Evolutionary conservation across 2,113 vertebrate genomes (phyloP).

Genomic region (Eulemur macaco): DNA sequence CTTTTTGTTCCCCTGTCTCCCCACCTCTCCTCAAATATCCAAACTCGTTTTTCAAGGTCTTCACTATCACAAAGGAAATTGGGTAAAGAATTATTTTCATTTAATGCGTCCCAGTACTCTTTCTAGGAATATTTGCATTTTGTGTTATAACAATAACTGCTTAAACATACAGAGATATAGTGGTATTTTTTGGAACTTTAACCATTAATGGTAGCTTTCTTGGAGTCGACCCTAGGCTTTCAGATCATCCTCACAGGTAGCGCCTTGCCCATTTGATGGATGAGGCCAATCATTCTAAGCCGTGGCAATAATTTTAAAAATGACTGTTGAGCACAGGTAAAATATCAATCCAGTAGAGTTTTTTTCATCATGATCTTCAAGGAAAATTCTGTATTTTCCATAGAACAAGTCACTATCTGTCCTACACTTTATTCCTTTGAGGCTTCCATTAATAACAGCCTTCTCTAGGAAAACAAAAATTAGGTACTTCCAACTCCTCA

Average conservation of each 20-base stretch:
- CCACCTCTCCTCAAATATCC: background rate
- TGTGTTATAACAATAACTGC: background rate
- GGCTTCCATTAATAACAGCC: background rate
- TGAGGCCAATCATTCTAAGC: background rate
- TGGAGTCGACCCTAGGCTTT: background rate
- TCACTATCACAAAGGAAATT: background rate
- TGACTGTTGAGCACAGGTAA: background rate
- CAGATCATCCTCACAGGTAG: background rate
- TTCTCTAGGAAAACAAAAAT: background rate
- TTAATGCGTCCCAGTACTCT: background rate
- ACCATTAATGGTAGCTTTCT: background rate
- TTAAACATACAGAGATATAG: background rate
- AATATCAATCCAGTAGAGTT: background rate
- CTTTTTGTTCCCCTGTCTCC: background rate
- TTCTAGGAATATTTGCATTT: background rate
- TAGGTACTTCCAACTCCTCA: background rate
- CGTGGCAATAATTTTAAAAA: background rate
- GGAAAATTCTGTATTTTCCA: background rate
- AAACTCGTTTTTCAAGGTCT: background rate
- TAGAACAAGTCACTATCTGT: background rate
- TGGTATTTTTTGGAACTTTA: background rate
- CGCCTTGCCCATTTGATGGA: background rate
- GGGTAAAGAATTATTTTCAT: background rate
- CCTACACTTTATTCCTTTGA: background rate
- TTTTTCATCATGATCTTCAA: background rate